A percentile compares a stretch with the other conserved stretches of the same genome.
phyloP scores from a whole-genome alignment of 2,888 invertebrate species.

The Rhogogaster chlorosoma region DNA sequence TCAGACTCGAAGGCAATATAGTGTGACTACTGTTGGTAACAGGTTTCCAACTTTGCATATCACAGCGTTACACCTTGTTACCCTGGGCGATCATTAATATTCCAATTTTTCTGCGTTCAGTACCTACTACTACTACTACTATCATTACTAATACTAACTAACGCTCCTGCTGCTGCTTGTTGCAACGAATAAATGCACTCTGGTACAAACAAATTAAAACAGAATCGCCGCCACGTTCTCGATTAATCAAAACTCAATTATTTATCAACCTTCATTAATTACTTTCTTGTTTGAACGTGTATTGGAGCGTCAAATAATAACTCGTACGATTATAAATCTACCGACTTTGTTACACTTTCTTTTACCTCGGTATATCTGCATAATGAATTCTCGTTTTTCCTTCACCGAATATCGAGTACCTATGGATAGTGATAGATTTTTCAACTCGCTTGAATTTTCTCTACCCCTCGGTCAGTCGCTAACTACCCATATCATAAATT shows the following conservation, averaged over 20 bases:
- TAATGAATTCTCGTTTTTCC: neutral
- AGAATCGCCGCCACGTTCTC: constrained; percentile 27
- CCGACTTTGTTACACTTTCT: neutral
- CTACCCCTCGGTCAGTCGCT: neutral
- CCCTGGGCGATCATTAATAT: constrained; percentile 48
- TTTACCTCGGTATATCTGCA: neutral
- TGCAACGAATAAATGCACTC: constrained; percentile 41
- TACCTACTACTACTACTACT: neutral
- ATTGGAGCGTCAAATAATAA: neutral
- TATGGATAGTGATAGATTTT: neutral
- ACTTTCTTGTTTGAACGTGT: constrained; percentile 30
- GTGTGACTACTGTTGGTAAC: constrained; percentile 48
- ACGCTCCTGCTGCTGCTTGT: neutral
- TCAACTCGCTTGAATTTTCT: neutral
- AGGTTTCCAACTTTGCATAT: constrained; percentile 51
- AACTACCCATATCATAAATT: neutral
- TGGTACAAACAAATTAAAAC: constrained; percentile 34
- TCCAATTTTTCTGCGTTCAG: constrained; percentile 26
- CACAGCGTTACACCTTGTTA: constrained; percentile 48
- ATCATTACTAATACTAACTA: neutral
- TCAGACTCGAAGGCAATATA: constrained; percentile 45
- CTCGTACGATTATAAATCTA: neutral
- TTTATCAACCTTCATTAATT: constrained; percentile 45
- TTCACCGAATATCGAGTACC: neutral
- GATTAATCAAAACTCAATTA: constrained; percentile 48